Conservation (phyloP, 2,113 vertebrate genomes). For the Formicarius rufipectus region DNA sequence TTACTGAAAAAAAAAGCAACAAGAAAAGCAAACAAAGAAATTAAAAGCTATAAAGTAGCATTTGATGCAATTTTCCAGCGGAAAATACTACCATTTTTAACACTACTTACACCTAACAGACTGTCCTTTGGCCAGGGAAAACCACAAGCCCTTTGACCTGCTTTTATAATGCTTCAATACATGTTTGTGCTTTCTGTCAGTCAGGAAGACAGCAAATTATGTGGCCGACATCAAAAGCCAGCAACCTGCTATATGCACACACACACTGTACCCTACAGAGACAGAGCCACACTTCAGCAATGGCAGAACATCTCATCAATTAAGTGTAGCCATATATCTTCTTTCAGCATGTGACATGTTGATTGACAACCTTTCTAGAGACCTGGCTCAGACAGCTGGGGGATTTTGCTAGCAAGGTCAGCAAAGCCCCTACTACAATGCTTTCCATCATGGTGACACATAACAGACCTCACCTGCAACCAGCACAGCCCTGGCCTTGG, state of each 20-base stretch:
- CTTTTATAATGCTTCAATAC: not conserved
- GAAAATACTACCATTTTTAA: not conserved
- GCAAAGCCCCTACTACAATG: not conserved
- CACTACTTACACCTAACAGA: not conserved
- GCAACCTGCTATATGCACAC: not conserved
- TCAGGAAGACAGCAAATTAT: not conserved
- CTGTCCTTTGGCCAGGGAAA: not conserved
- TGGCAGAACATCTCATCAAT: not conserved
- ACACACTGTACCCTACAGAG: not conserved
- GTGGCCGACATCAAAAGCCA: not conserved
- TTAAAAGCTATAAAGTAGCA: not conserved
- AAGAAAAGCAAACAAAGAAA: not conserved
- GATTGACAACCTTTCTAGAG: not conserved
- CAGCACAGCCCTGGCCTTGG: not conserved
- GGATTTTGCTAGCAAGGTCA: not conserved
- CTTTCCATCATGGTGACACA: not conserved
- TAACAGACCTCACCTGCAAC: not conserved
- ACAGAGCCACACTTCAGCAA: not conserved
- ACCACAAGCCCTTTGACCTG: not conserved
- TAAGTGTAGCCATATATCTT: not conserved
- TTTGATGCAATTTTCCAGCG: not conserved
- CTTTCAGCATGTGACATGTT: not conserved
- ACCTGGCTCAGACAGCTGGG: not conserved
- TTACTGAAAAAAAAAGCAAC: not conserved
- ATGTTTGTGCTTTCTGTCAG: not conserved